phyloP scores from a whole-genome alignment of 2,888 invertebrate species.

The Temnothorax ravouxi region DNA sequence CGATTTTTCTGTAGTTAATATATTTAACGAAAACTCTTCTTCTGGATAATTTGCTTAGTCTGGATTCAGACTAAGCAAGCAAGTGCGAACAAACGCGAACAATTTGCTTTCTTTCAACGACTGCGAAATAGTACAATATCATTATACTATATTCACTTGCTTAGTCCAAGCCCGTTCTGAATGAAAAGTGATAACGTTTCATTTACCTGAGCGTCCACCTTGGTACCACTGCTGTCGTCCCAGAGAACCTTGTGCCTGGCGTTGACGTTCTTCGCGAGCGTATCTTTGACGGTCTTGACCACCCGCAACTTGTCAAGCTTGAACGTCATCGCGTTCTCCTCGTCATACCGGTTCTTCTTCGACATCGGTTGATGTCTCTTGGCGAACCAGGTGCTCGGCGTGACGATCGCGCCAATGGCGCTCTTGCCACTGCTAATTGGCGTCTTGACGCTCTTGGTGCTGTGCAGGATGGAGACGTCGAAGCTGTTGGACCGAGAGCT shows the following conservation, averaged over 20 bases:
- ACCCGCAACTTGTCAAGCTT: conserved; percentile 89
- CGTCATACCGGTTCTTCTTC: conserved; percentile 86
- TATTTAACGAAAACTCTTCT: neutral
- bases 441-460: conserved; percentile 80
- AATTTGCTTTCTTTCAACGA: neutral
- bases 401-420: conserved; percentile 71
- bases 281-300: conserved; percentile 87
- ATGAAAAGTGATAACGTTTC: neutral
- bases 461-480: conserved; percentile 92
- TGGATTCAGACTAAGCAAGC: neutral
- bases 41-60: neutral
- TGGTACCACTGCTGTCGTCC: conserved; percentile 92
- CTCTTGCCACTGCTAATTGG: conserved; percentile 54
- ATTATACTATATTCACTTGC: neutral
- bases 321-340: conserved; percentile 86
- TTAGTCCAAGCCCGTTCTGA: neutral
- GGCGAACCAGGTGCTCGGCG: conserved; percentile 92
- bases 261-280: conserved; percentile 69
- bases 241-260: conserved; percentile 89
- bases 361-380: conserved; percentile 93
- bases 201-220: conserved; percentile 91
- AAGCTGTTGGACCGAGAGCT: conserved; percentile 94
- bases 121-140: neutral
- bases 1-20: neutral
- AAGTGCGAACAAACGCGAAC: neutral